Conservation (phyloP, 2,888 invertebrate genomes). For the Agriopis marginaria region DNA sequence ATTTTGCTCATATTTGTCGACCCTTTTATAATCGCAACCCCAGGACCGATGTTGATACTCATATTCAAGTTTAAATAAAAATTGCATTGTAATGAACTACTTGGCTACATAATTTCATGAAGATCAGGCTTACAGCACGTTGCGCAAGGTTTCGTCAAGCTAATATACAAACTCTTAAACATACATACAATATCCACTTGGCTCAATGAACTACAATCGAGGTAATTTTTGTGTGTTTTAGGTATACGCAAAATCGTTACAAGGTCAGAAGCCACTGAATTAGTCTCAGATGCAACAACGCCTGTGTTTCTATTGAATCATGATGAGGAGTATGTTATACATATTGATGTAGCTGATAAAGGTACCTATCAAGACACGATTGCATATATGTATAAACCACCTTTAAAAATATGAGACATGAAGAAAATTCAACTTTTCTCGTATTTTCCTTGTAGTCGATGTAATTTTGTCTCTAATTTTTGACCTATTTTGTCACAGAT, state of each 20-base stretch:
- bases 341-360: conserved; percentile 66
- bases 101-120: no score
- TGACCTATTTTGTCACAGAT: conserved; percentile 52
- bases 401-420: background rate
- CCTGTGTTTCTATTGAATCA: conserved; percentile 61
- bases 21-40: no score
- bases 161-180: no score
- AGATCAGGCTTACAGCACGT: no score
- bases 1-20: no score
- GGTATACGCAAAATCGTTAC: conserved; percentile 53
- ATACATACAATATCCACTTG: background rate
- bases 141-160: no score
- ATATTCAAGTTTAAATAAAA: no score
- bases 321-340: conserved; percentile 47
- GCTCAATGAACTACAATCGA: no score
- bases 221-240: conserved; percentile 44
- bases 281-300: conserved; percentile 47
- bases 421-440: no score
- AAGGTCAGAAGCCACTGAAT: conserved; percentile 46
- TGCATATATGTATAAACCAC: no score
- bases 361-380: conserved; percentile 51
- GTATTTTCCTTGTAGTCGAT: background rate
- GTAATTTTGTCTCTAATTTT: background rate
- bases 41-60: no score
- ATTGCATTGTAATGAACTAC: no score